These are phyloP conservation scores for Frieseomelitta varia DNA, from an alignment of 1,140 invertebrate genomes.

Conservation along the genomic window DNA sequence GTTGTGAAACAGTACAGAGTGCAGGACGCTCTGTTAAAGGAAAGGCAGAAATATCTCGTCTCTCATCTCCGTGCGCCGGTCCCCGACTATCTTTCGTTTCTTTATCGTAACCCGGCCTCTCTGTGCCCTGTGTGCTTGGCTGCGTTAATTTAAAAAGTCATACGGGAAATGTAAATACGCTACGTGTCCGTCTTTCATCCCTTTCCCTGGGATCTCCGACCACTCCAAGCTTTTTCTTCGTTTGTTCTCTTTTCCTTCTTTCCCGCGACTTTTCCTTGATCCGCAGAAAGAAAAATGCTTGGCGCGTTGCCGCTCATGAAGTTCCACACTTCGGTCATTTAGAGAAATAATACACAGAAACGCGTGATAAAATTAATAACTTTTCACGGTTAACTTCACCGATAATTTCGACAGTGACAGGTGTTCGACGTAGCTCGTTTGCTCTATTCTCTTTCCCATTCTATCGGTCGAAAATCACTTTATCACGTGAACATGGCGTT, in stretches of 20 bases:
- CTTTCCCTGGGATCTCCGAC: neutral
- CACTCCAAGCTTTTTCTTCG: neutral
- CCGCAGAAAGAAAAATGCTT: neutral
- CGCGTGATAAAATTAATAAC: neutral
- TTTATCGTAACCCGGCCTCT: slow-evolving; percentile 31
- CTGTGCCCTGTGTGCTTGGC: neutral
- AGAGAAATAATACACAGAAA: too few species aligned
- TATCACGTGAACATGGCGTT: slow-evolving; percentile 5
- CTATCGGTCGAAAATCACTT: slow-evolving; percentile 25
- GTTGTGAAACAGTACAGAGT: slow-evolving; percentile 66
- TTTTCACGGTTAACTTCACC: neutral
- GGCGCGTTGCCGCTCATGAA: too few species aligned
- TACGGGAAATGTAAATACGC: slow-evolving; percentile 20
- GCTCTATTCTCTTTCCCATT: neutral
- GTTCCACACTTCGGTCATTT: too few species aligned
- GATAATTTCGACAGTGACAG: neutral
- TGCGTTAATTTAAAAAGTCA: slow-evolving; percentile 38
- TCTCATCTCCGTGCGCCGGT: slow-evolving; percentile 66
- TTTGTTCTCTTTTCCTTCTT: neutral
- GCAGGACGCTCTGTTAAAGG: slow-evolving; percentile 62
- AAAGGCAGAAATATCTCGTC: slow-evolving; percentile 63
- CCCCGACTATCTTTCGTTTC: slow-evolving; percentile 51
- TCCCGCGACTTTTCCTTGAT: neutral
- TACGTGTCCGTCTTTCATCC: neutral
- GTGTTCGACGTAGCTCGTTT: neutral